A percentile compares a stretch with the other conserved stretches of the same genome.
Evolutionary conservation across 2,113 vertebrate species (phyloP).

Genomic region (Platysteira castanea): DNA sequence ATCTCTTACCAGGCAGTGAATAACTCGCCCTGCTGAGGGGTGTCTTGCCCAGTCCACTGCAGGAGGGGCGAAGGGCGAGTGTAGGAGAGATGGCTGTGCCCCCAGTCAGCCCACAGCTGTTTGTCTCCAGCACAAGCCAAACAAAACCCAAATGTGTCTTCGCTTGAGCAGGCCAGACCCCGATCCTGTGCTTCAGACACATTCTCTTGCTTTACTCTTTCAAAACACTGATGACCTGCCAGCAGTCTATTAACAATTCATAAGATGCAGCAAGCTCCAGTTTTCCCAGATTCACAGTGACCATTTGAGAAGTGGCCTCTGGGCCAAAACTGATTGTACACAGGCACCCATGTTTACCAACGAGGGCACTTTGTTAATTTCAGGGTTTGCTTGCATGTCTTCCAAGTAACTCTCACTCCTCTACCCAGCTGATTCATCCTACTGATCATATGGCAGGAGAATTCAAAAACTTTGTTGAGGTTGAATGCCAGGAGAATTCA

Average conservation of each 20-base stretch:
- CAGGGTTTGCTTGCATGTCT: background rate
- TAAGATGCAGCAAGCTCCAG: background rate
- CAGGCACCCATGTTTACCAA: accelerated
- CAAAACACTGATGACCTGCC: background rate
- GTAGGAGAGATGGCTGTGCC: accelerated
- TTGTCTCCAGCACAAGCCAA: background rate
- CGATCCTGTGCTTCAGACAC: background rate
- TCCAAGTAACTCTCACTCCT: background rate
- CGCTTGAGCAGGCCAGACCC: background rate
- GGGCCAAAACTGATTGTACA: background rate
- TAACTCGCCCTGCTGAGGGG: background rate
- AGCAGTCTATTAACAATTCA: background rate
- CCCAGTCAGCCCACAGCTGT: background rate
- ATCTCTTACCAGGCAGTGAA: background rate
- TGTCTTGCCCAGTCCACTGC: accelerated
- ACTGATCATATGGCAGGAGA: background rate
- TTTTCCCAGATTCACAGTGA: background rate
- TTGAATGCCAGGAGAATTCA: background rate
- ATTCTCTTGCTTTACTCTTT: background rate
- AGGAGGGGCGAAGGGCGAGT: background rate
- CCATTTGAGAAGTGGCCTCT: background rate
- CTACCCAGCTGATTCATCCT: background rate
- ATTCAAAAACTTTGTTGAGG: background rate
- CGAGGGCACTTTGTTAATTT: accelerated
- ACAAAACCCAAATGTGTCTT: background rate